phyloP scores from a whole-genome alignment of 2,113 vertebrate species.

The Pyrgilauda ruficollis region DNA sequence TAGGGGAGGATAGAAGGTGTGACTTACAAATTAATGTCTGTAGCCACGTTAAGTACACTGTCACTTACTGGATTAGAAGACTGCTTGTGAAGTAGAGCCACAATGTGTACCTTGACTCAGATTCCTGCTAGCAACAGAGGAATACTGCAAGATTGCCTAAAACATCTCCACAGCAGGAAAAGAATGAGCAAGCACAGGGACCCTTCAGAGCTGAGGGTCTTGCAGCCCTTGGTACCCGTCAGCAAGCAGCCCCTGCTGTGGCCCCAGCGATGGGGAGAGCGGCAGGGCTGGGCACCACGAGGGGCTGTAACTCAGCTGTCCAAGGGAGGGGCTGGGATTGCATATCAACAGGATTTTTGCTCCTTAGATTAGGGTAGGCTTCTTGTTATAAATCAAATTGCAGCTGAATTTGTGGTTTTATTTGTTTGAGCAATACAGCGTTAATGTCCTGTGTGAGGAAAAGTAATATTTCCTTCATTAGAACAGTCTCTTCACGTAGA shows the following conservation, averaged over 20 bases:
- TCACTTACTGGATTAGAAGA: not conserved
- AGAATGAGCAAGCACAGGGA: not conserved
- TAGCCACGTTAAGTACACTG: not conserved
- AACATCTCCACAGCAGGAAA: not conserved
- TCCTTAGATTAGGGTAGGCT: not conserved
- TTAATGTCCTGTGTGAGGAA: conserved; percentile 56
- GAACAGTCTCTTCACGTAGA: conserved; percentile 40
- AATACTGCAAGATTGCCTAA: not conserved
- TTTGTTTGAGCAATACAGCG: conserved; percentile 57
- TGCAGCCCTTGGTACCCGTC: not conserved
- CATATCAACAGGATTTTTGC: not conserved
- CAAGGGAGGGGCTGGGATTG: not conserved
- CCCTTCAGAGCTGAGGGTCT: not conserved
- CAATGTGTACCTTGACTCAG: not conserved
- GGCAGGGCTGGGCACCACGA: not conserved
- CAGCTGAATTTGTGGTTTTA: conserved; percentile 47
- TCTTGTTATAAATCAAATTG: conserved; percentile 29
- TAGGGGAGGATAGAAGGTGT: rapidly evolving
- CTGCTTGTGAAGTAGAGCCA: not conserved
- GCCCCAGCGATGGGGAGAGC: not conserved
- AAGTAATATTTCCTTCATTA: conserved; percentile 58
- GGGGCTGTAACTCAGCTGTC: not conserved
- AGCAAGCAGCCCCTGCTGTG: not conserved
- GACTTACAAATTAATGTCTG: not conserved
- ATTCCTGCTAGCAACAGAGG: not conserved